Evolutionary conservation across 2,888 invertebrate species (phyloP).

Genomic region (Prenolepis imparis): DNA sequence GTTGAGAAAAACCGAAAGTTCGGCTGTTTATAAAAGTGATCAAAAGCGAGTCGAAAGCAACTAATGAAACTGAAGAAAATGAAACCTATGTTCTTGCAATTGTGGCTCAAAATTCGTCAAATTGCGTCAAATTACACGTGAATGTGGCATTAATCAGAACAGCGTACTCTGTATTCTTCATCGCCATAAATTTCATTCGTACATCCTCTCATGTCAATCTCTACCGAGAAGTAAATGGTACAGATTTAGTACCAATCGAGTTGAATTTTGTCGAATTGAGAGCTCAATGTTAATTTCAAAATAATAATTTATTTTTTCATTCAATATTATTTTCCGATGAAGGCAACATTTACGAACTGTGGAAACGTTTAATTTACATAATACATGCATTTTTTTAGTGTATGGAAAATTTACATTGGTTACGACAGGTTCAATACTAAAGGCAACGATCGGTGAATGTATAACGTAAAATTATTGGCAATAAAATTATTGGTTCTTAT

Average conservation of each 20-base stretch:
- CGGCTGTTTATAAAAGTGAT: not conserved
- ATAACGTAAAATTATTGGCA: not conserved
- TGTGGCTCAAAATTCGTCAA: constrained; percentile 1
- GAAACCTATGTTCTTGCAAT: not conserved
- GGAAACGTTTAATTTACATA: constrained; percentile 16
- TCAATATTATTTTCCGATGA: constrained; percentile 35
- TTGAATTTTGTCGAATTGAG: constrained; percentile 23
- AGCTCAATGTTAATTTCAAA: not conserved
- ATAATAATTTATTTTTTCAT: constrained; percentile 3
- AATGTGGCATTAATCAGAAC: constrained; percentile 31
- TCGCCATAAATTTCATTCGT: constrained; percentile 42
- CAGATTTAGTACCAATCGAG: constrained; percentile 14
- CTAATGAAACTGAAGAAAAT: not conserved
- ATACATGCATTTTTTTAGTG: constrained; percentile 16
- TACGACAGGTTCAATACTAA: constrained; percentile 12
- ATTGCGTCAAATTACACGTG: constrained; percentile 23
- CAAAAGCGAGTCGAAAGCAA: not conserved
- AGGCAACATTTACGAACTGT: constrained; percentile 43
- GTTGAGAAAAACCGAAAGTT: not conserved
- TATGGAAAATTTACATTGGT: constrained; percentile 6
- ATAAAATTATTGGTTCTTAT: constrained; percentile 15
- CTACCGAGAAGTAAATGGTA: constrained; percentile 23
- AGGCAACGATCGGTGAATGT: not conserved
- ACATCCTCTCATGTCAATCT: constrained; percentile 15
- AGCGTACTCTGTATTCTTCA: constrained; percentile 37